A percentile compares a stretch with the other conserved stretches of the same genome.
Evolutionary conservation across 2,113 vertebrate species (phyloP).

Genomic region (Aplodontia rufa): DNA sequence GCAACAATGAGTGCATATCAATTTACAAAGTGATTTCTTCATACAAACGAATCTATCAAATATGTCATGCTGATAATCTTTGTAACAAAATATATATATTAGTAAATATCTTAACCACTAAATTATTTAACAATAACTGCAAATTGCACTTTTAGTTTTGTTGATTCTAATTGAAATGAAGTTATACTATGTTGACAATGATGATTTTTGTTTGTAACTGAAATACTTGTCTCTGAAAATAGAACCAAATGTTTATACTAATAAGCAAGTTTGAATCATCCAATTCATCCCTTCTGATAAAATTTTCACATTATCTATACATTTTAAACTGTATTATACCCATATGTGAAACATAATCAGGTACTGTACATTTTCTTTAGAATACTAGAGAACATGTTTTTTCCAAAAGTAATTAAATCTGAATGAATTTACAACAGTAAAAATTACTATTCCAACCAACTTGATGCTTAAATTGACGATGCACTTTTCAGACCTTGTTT

Average conservation of each 20-base stretch:
- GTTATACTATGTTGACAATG: background rate
- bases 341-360: background rate
- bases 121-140: background rate
- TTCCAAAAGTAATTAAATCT: background rate
- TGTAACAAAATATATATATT: background rate
- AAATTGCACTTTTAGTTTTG: background rate
- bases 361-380: background rate
- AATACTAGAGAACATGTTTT: background rate
- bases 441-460: background rate
- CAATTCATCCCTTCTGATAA: background rate
- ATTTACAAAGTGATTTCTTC: background rate
- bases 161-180: background rate
- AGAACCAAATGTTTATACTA: background rate
- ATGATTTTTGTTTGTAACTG: background rate
- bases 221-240: background rate
- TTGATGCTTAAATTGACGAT: background rate
- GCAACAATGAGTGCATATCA: background rate
- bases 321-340: background rate
- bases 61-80: background rate
- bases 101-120: background rate
- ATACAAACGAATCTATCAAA: background rate
- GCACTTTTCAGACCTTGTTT: background rate
- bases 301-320: background rate
- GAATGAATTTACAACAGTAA: background rate
- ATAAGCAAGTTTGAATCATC: background rate